Percentiles rank a stretch among this genome's conserved stretches.
Evolutionary conservation across 1,140 invertebrate genomes (phyloP).

Genomic region (Diorhabda elongata): DNA sequence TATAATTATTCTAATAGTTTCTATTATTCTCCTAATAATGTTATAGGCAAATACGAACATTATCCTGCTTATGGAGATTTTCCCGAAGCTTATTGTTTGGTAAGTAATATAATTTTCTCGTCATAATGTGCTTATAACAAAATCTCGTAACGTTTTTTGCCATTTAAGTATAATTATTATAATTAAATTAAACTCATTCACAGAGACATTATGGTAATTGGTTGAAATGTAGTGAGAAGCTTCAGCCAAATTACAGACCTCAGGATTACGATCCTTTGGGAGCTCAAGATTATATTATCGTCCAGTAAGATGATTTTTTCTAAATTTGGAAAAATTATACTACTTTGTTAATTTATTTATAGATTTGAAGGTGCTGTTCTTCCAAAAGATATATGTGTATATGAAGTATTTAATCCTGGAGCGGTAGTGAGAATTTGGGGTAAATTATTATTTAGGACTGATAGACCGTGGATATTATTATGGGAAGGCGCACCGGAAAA

Average conservation of each 20-base stretch:
- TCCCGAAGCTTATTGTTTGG: slow-evolving; percentile 84
- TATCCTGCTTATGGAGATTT: slow-evolving; percentile 87
- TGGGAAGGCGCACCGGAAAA: slow-evolving; percentile 70
- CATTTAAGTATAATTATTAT: not conserved
- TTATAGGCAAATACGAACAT: slow-evolving; percentile 75
- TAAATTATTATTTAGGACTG: slow-evolving; percentile 45
- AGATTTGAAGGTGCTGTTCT: slow-evolving; percentile 74
- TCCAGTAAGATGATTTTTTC: slow-evolving; percentile 32
- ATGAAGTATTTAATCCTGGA: slow-evolving; percentile 88
- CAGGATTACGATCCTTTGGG: slow-evolving; percentile 63
- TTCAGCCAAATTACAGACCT: slow-evolving; percentile 64
- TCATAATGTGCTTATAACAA: not conserved
- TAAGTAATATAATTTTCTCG: slow-evolving; percentile 47
- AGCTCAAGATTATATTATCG: slow-evolving; percentile 84
- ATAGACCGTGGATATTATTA: slow-evolving; percentile 63
- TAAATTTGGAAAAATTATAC: not conserved
- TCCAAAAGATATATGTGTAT: slow-evolving; percentile 73
- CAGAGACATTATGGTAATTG: slow-evolving; percentile 86
- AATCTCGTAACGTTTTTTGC: not conserved
- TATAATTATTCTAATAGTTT: slow-evolving; percentile 84
- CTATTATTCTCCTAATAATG: slow-evolving; percentile 82
- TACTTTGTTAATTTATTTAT: slow-evolving; percentile 33
- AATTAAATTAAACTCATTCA: slow-evolving; percentile 28
- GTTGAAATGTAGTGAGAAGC: slow-evolving; percentile 78
- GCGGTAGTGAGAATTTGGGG: slow-evolving; percentile 80